Evolutionary conservation across 2,888 invertebrate genomes (phyloP), one percentile per base, ranked within the genome.

Genomic region (Amiota minor): DNA sequence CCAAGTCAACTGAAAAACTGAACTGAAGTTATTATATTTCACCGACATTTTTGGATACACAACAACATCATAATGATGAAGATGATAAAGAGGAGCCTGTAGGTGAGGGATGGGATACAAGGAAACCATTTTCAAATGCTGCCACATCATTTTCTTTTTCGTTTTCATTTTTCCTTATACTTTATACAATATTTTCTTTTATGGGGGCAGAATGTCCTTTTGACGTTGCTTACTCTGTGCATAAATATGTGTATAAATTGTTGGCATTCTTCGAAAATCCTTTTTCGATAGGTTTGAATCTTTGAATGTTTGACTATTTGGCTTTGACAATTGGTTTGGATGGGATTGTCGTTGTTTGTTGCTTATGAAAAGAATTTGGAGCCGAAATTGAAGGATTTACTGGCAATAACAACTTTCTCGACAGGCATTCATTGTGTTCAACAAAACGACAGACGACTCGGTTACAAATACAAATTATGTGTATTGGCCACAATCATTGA

Each of bases 121-220:
- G 35, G 35, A 2, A 35, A 61, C 12, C 20, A n/a, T 61, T 61
- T 61, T 18, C 11, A 18, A 16, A 20, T 61, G 16, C 20, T 20
- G 59, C 20, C 12, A 20, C 8, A 18, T 8, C 6, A 35, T 61
- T 61, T 23, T 61, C 11, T 35, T 61, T 53, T 53, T 53, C 9
- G 9, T 12, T 11, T 8, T 12, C 81, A 79, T 69, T 76, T 81
- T 80, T 80, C 84, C 78, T 82, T 84, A 85, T 84, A 80, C 80
- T 75, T 81, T 82, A 73, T 72, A 76, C 74, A 59, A 78, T 70
- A 76, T 82, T 73, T 35, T 35, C 35, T 35, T 35, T 35, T 23
- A 23, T 23, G 2, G 3, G 3, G 23, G 23, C 23, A 23, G 23
- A 23, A 23, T 23, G 23, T 23, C 80, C 74, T 80, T 81, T 67